phyloP scores from a whole-genome alignment of 2,797 vertebrate genomes.

The Anguilla obscura region DNA sequence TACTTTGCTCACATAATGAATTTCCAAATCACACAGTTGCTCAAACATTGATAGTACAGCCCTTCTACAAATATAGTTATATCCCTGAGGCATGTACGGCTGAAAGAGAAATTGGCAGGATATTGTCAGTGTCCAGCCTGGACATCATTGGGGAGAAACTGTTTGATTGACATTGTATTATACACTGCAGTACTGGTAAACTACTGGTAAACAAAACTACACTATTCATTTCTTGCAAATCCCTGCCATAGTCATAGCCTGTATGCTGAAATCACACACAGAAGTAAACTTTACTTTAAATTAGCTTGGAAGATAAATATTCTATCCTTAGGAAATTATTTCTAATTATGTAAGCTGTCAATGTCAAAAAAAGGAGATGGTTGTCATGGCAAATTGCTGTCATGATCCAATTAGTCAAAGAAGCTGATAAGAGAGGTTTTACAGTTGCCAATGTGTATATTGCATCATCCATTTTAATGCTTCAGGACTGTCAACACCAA shows the following conservation, averaged over 20 bases:
- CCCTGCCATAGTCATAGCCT: not conserved
- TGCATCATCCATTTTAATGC: constrained; percentile 21
- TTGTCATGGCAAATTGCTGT: constrained; percentile 45
- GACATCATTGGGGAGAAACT: not conserved
- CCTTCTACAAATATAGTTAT: not conserved
- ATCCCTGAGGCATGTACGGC: not conserved
- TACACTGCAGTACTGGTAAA: not conserved
- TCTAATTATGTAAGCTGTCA: constrained; percentile 34
- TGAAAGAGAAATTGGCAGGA: not conserved
- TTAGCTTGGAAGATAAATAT: constrained; percentile 16
- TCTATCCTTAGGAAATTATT: not conserved
- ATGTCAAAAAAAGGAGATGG: constrained; percentile 36
- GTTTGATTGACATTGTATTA: constrained; percentile 5
- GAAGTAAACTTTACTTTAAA: constrained; percentile 21
- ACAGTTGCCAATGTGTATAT: constrained; percentile 10
- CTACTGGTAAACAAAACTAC: not conserved
- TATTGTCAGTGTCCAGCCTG: not conserved
- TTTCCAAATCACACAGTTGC: not conserved
- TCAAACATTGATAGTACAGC: not conserved
- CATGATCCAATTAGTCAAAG: constrained; percentile 12
- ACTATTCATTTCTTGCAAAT: not conserved
- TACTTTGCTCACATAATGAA: not conserved
- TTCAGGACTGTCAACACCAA: constrained; percentile 31
- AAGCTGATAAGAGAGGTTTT: not conserved
- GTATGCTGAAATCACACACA: constrained; percentile 11